Evolutionary conservation across 2,888 invertebrate genomes (phyloP).

Genomic region (Dysmachus trigonus): DNA sequence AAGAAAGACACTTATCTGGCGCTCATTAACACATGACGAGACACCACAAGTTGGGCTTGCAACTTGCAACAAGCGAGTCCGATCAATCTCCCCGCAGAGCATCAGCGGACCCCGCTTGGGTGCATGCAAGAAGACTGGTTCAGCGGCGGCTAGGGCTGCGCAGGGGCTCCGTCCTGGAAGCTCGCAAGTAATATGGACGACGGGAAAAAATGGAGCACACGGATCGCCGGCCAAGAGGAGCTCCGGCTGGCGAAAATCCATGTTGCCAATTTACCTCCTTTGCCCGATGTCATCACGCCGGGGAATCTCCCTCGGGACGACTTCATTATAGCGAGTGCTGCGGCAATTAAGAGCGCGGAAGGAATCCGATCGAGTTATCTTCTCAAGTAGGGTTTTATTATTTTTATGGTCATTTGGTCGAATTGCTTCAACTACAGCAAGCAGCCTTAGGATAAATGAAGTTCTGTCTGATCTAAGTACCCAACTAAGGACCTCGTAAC

Average conservation of each 20-base stretch:
- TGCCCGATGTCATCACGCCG: background rate
- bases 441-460: background rate
- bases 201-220: background rate
- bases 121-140: background rate
- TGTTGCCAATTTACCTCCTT: background rate
- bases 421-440: background rate
- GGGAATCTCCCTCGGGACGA: background rate
- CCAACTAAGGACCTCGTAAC: background rate
- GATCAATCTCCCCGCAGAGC: conserved; percentile 4
- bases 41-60: conserved; percentile 11
- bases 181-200: background rate
- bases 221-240: background rate
- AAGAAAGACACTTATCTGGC: conserved; percentile 23
- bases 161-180: background rate
- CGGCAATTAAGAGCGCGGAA: background rate
- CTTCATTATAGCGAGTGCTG: background rate
- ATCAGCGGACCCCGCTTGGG: background rate
- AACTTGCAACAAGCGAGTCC: background rate
- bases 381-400: background rate
- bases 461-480: background rate
- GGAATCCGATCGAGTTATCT: background rate
- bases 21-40: conserved; percentile 35
- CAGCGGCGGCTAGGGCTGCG: background rate
- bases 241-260: background rate
- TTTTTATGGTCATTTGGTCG: background rate